Evolutionary conservation across 2,888 invertebrate species (phyloP).

Genomic region (Kryphioiulus occultus): DNA sequence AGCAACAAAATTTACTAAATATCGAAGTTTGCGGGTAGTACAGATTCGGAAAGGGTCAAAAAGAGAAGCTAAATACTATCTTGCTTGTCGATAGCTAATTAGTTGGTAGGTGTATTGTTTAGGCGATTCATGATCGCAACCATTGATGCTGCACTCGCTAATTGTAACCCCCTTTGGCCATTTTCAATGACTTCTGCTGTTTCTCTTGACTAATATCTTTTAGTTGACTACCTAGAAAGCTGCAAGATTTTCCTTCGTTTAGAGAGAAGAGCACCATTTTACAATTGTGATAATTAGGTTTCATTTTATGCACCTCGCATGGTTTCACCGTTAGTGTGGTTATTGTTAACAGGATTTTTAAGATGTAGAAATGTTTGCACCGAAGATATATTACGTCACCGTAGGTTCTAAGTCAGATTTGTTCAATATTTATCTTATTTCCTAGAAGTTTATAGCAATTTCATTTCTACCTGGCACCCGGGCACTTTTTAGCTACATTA

Average conservation of each 20-base stretch:
- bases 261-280: background rate
- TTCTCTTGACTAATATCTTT: background rate
- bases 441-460: background rate
- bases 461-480: background rate
- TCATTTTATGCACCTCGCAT: slow-evolving; percentile 6
- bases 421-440: slow-evolving; percentile 1
- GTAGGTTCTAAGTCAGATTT: slow-evolving; percentile 33
- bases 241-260: background rate
- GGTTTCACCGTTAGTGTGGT: background rate
- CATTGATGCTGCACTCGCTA: background rate
- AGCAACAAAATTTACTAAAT: background rate
- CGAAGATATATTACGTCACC: slow-evolving; percentile 28
- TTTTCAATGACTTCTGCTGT: background rate
- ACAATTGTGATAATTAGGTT: slow-evolving; percentile 35
- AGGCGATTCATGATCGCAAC: background rate
- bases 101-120: background rate
- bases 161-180: background rate
- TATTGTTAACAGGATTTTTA: slow-evolving; percentile 36
- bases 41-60: background rate
- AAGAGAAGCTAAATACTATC: background rate
- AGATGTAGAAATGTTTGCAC: slow-evolving; percentile 33
- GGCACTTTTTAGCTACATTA: background rate
- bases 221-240: background rate
- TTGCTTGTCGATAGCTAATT: background rate
- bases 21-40: background rate